These are phyloP conservation scores for Sinodicranocentrus sp. DNA, from an alignment of 2,888 invertebrate genomes.

Conservation along the genomic window DNA sequence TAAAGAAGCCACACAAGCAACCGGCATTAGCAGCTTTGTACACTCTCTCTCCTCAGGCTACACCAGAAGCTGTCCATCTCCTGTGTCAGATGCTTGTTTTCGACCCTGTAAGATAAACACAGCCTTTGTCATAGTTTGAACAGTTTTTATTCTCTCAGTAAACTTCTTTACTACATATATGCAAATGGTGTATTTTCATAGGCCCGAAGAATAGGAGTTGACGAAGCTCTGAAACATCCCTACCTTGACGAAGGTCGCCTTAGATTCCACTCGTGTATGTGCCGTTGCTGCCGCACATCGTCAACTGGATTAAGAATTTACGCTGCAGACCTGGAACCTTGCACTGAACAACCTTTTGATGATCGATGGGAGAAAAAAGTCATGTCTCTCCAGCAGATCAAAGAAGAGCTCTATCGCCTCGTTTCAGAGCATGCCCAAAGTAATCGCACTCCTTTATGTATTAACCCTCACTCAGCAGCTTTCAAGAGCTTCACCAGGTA, in stretches of 20 bases:
- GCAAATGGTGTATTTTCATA: slow-evolving; percentile 78
- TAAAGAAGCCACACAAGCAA: slow-evolving; percentile 91
- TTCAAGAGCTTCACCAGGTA: slow-evolving; percentile 99
- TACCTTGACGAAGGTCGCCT: slow-evolving; percentile 98
- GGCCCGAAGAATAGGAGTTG: slow-evolving; percentile 96
- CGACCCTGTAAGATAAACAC: slow-evolving; percentile 88
- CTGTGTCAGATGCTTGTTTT: slow-evolving; percentile 98
- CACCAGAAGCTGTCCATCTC: slow-evolving; percentile 98
- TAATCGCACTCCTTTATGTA: slow-evolving; percentile 98
- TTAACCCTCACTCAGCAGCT: slow-evolving; percentile 99
- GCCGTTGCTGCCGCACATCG: slow-evolving; percentile 94
- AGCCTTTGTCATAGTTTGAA: background rate
- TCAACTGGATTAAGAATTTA: slow-evolving; percentile 87
- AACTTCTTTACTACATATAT: background rate
- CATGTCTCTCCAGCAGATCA: slow-evolving; percentile 94
- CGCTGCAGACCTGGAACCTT: slow-evolving; percentile 94
- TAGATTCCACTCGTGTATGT: slow-evolving; percentile 99
- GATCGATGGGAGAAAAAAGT: slow-evolving; percentile 98
- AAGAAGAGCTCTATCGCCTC: slow-evolving; percentile 99
- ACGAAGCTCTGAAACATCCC: slow-evolving; percentile 97
- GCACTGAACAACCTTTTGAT: slow-evolving; percentile 93
- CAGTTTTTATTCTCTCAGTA: background rate
- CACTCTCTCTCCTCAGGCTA: slow-evolving; percentile 94
- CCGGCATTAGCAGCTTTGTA: slow-evolving; percentile 94
- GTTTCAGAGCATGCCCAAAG: slow-evolving; percentile 97